Base-by-base conservation (phyloP, 2,113 vertebrate genomes). In the Sceloporus undulatus region DNA sequence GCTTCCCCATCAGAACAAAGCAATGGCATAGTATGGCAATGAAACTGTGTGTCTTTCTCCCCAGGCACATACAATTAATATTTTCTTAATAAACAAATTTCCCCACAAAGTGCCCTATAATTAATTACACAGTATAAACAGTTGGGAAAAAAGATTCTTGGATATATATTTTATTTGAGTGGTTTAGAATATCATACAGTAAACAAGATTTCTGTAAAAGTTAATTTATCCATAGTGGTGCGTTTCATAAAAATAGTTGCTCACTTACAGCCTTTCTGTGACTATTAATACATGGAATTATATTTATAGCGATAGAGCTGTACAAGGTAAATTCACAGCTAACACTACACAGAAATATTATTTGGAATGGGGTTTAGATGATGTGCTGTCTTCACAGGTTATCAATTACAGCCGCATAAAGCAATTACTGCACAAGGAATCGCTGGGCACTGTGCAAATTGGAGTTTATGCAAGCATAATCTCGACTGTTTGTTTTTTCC, bases 141-240 rank as follows among this genome's bases (percentile, higher is more conserved):
- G 93, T 91, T 94, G 85, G 82, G 95, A 96, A 96, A 96, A 96
- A 94, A 94, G 84, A 85, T 96, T 97, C 98, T 98, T 96, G 97
- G 97, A 98, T 98, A 98, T 98, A 98, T 97, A 97, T 98, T 98
- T 99, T 98, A 98, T 99, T 99, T 98, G 98, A 99, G 97, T 98
- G 97, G 98, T 98, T 98, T 98, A 98, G 98, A 98, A 98, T 98
- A 99, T 98, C 97, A 98, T 99, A 99, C 98, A 98, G 98, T 99
- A 99, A 99, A 99, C 98, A 98, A 99, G 98, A 97, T 98, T 98
- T 98, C 97, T 99, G 98, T 98, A 99, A 99, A 99, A 99, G 98
- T 98, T 98, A 98, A 98, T 99, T 99, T 99, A 98, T 98, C 98
- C 98, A 97, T 98, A 98, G 97, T 98, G 98, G 98, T 98, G 98